A percentile compares a stretch with the other conserved stretches of the same genome.
These are phyloP conservation scores for Vanessa cardui DNA, from an alignment of 2,888 invertebrate genomes.

Conservation along the genomic window DNA sequence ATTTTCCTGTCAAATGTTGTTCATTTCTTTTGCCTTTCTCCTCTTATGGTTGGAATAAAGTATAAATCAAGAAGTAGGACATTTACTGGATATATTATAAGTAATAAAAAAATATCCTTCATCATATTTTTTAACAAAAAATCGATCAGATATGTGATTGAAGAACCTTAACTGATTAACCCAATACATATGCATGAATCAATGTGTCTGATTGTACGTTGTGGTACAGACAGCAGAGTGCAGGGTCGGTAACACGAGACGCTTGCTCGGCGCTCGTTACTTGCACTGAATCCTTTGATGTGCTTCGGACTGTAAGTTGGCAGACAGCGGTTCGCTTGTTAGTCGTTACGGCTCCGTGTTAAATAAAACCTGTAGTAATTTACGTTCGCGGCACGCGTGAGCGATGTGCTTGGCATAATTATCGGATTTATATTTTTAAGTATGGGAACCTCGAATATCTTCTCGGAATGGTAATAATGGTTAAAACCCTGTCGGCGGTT, in stretches of 20 bases:
- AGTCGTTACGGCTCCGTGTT: conserved; percentile 57
- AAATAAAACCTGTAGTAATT: conserved; percentile 67
- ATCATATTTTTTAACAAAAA: too few species aligned
- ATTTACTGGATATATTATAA: too few species aligned
- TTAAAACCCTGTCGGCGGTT: conserved; percentile 25
- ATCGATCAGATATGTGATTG: too few species aligned
- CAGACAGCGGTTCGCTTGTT: conserved; percentile 66
- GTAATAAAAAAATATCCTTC: too few species aligned
- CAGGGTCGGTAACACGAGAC: conserved; percentile 21
- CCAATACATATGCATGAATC: neutral
- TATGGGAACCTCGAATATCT: conserved; percentile 59
- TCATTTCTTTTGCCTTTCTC: too few species aligned
- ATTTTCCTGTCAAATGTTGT: too few species aligned
- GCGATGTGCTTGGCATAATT: conserved; percentile 56
- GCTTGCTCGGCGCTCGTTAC: conserved; percentile 52
- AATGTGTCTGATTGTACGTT: neutral
- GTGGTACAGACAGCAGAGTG: neutral
- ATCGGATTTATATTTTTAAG: conserved; percentile 55
- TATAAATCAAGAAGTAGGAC: too few species aligned
- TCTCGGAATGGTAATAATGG: conserved; percentile 53
- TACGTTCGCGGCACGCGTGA: conserved; percentile 66
- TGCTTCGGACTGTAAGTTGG: conserved; percentile 49
- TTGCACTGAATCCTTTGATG: conserved; percentile 58
- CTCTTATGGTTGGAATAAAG: too few species aligned
- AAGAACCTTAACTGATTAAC: too few species aligned